These are phyloP conservation scores for Lontra canadensis DNA, from an alignment of 2,113 vertebrate species.

Conservation along the genomic window DNA sequence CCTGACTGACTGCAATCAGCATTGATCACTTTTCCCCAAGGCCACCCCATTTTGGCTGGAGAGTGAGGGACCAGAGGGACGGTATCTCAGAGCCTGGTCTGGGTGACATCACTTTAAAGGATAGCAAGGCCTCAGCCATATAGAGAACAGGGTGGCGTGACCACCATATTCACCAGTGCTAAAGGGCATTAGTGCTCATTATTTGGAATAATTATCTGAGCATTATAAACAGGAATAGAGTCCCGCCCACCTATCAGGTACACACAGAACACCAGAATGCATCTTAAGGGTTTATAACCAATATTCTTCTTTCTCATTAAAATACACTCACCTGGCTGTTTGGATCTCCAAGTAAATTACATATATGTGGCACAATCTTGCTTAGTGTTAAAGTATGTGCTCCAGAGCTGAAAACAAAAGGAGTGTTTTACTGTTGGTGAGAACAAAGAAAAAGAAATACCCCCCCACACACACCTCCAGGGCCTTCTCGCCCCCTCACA, in stretches of 20 bases:
- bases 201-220: not conserved
- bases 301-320: not conserved
- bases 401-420: conserved; percentile 90
- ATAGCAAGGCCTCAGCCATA: not conserved
- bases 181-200: not conserved
- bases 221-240: not conserved
- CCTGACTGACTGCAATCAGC: not conserved
- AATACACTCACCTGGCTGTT: conserved; percentile 93
- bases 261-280: not conserved
- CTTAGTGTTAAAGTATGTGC: conserved; percentile 97
- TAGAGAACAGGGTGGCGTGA: not conserved
- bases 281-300: not conserved
- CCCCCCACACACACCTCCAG: not conserved
- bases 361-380: conserved; percentile 99
- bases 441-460: not conserved
- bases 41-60: not conserved
- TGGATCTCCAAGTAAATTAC: conserved; percentile 97
- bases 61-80: not conserved
- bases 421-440: not conserved
- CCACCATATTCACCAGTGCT: not conserved
- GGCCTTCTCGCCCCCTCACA: not conserved
- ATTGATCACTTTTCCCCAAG: fast-evolving
- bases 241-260: too few species aligned
- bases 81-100: not conserved
- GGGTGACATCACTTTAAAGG: not conserved